Conservation (phyloP, 2,113 vertebrate species). For the Talpa occidentalis region DNA sequence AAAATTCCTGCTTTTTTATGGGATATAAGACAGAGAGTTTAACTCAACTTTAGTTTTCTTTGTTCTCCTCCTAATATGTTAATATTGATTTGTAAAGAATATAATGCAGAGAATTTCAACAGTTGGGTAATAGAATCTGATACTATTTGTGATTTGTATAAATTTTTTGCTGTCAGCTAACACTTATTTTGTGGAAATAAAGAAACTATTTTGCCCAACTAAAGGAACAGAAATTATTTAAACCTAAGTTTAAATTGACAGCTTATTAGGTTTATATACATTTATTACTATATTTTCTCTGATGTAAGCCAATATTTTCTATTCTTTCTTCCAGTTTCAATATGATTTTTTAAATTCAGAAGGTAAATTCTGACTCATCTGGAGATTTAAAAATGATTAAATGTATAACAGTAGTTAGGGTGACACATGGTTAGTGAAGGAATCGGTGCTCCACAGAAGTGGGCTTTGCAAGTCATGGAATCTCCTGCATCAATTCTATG, state of each 20-base stretch:
- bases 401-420: not conserved
- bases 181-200: constrained; percentile 41
- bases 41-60: constrained; percentile 6
- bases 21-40: not conserved
- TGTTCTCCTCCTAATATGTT: not conserved
- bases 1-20: constrained; percentile 18
- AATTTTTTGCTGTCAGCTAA: not conserved
- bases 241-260: not conserved
- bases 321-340: not conserved
- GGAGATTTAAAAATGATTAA: not conserved
- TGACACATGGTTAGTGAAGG: not conserved
- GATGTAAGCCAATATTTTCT: constrained; percentile 28
- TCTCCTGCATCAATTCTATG: not conserved
- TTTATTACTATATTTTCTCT: constrained; percentile 18
- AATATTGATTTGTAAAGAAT: not conserved
- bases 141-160: not conserved
- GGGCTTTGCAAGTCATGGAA: not conserved
- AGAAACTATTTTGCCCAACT: constrained; percentile 16
- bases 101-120: constrained; percentile 11
- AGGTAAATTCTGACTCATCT: not conserved
- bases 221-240: not conserved
- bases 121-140: not conserved
- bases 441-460: not conserved
- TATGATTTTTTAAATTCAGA: constrained; percentile 18
- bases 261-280: not conserved